These are phyloP conservation scores for Spea bombifrons DNA, from an alignment of 2,113 vertebrate genomes.

Conservation along the genomic window DNA sequence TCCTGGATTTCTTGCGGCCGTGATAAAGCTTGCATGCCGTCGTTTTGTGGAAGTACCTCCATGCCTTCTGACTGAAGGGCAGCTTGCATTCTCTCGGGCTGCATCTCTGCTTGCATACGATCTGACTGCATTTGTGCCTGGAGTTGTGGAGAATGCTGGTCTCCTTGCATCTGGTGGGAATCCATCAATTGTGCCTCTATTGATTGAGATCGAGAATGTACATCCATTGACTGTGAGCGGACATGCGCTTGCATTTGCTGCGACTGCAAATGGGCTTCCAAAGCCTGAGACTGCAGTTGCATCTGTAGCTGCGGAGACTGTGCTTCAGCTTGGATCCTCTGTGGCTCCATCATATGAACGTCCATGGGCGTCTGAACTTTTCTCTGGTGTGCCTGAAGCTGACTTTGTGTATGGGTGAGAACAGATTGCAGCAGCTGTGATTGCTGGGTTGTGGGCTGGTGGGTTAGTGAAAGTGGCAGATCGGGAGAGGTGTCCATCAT, in stretches of 20 bases:
- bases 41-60: slow-evolving; percentile 51
- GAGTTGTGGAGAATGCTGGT: slow-evolving; percentile 63
- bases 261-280: slow-evolving; percentile 73
- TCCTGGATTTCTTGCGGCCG: slow-evolving; percentile 71
- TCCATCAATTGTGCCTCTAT: slow-evolving; percentile 51
- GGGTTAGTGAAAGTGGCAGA: slow-evolving; percentile 69
- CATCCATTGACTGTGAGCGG: slow-evolving; percentile 58
- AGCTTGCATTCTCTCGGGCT: slow-evolving; percentile 41
- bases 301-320: slow-evolving; percentile 78
- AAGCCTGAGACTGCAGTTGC: slow-evolving; percentile 76
- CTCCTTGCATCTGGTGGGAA: slow-evolving; percentile 49
- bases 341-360: slow-evolving; percentile 70
- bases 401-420: slow-evolving; percentile 82
- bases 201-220: slow-evolving; percentile 33
- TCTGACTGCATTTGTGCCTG: slow-evolving; percentile 58
- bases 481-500: slow-evolving; percentile 76
- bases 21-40: slow-evolving; percentile 52
- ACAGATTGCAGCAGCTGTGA: slow-evolving; percentile 83
- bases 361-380: slow-evolving; percentile 69
- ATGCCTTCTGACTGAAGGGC: slow-evolving; percentile 49
- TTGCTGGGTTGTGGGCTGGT: slow-evolving; percentile 51
- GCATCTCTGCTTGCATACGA: slow-evolving; percentile 35
- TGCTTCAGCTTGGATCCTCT: slow-evolving; percentile 67
- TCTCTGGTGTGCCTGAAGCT: slow-evolving; percentile 49
- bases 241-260: slow-evolving; percentile 69